Evolutionary conservation across 2,888 invertebrate species (phyloP), one percentile per base, ranked within the genome.

Genomic region (Ophioninae sp.): DNA sequence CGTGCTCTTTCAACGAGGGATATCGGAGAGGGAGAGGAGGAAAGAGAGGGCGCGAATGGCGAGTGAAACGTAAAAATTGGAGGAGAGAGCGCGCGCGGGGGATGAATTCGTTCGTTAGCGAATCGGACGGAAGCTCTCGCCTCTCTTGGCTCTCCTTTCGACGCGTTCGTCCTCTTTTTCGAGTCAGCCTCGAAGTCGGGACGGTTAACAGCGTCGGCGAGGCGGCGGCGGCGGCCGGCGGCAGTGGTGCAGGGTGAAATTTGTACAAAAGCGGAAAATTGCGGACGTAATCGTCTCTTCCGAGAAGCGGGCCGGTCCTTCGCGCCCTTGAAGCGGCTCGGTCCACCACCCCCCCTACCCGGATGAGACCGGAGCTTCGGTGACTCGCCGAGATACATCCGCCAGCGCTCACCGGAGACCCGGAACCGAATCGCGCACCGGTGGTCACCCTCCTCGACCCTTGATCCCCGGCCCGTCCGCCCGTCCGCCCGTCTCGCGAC

Each of bases 341-440:
- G 83, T 70, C 62, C 64, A 79, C 57, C 44, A 59, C 7, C 68
- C 30, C 20, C 61, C 39, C n/a, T n/a, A 10, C 88, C 89, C 87
- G 89, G 89, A 89, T 90, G 90, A 89, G 89, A 89, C 91, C 91
- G 89, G 86, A 89, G 88, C 86, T 85, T 88, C 91, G 91, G 88
- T 89, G 80, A 75, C 83, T 82, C 88, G 90, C 91, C 91, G 91
- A 90, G 87, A 88, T 89, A 89, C 88, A 90, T 90, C 88, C 88
- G 88, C 88, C 88, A 87, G 87, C 87, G 79, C 87, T 90, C 86
- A 82, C 73, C 50, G 74, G 84, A 69, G 81, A 20, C 76, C 50
- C 44, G 39, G 59, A 62, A 57, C 50, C 68, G 21, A 64, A 37
- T 68, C 59, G 76, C 76, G 62, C 37, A 77, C 50, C 50, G 17